Base-by-base conservation (phyloP, 2,888 invertebrate species). In the Copidosoma aretas region DNA sequence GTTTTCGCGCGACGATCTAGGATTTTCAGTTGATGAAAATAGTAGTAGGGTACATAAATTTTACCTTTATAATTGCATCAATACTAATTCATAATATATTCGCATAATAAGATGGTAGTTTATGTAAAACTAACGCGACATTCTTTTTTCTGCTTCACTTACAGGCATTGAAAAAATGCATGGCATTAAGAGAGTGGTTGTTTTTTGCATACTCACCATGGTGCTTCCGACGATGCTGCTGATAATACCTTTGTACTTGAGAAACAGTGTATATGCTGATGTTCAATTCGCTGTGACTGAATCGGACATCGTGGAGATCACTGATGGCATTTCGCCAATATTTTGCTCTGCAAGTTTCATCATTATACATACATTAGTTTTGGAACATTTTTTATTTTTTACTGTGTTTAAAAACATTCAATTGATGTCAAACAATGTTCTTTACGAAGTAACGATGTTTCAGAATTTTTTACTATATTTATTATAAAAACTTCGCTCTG, bases 241-340 rank as follows among this genome's bases (percentile, higher is more conserved):
- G 74, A 88, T 93, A 62, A 87, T 91, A 73, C 93, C 94, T 19
- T 83, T 94, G 57, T 93, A 93, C 82, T 85, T 94, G 73, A 86
- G 93, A 58, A 92, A 93, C 82, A 88, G 88, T 71, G 87, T 89
- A 62, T 94, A 92, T 84, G 91, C 91, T 41, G 92, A 93, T 86
- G 91, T 93, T 24, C 86, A 88, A 73, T 93, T 93, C 78, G 88
- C 89, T 73, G 91, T 94, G 75, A 91, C 93, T 12, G 93, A 94
- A 82, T 93, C 93, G 1, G 94, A 94, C 84, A 91, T 94, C 21
- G 87, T 94, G 61, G 92, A 93, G 81, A 91, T 94, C 72, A 89
- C 90, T 70, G 91, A 92, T 83, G 93, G 93, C 49, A 90, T 93
- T 72, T 94, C 94, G 14, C 90, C 93, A 53, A 85, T 94, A 77